Conservation (phyloP, 2,797 vertebrate species). For the Diplodus puntazzo region DNA sequence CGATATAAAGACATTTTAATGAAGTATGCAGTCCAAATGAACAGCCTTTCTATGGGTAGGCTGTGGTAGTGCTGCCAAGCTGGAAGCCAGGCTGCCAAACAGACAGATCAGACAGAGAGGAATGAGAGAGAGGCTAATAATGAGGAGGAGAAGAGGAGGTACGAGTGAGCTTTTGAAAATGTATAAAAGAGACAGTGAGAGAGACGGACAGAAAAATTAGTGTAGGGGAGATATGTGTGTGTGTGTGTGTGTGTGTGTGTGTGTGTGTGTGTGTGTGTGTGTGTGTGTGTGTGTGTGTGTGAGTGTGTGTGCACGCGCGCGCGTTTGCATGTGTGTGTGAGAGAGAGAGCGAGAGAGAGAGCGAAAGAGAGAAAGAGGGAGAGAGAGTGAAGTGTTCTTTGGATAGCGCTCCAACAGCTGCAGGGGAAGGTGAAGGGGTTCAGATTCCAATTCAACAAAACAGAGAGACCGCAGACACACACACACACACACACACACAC, state of each 20-base stretch:
- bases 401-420: slow-evolving; percentile 73
- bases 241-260: slow-evolving; percentile 4
- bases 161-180: slow-evolving; percentile 40
- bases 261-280: neutral
- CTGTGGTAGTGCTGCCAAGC: slow-evolving; percentile 58
- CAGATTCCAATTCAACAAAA: slow-evolving; percentile 76
- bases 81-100: slow-evolving; percentile 57
- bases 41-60: slow-evolving; percentile 52
- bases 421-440: slow-evolving; percentile 79
- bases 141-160: slow-evolving; percentile 24
- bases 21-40: slow-evolving; percentile 60
- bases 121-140: slow-evolving; percentile 12
- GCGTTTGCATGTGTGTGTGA: slow-evolving; percentile 3
- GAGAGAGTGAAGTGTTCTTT: slow-evolving; percentile 51
- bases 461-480: slow-evolving; percentile 42
- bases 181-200: slow-evolving; percentile 35
- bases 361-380: no score
- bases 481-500: slow-evolving; percentile 19
- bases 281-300: neutral
- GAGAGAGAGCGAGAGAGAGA: neutral
- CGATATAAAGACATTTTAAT: slow-evolving; percentile 64
- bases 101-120: slow-evolving; percentile 45
- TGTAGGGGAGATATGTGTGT: slow-evolving; percentile 5
- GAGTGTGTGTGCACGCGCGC: slow-evolving; percentile 1
- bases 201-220: slow-evolving; percentile 29